Percentiles rank a stretch among this genome's conserved stretches.
Evolutionary conservation across 2,888 invertebrate genomes (phyloP).

Genomic region (Cryptocheilus praepositus): DNA sequence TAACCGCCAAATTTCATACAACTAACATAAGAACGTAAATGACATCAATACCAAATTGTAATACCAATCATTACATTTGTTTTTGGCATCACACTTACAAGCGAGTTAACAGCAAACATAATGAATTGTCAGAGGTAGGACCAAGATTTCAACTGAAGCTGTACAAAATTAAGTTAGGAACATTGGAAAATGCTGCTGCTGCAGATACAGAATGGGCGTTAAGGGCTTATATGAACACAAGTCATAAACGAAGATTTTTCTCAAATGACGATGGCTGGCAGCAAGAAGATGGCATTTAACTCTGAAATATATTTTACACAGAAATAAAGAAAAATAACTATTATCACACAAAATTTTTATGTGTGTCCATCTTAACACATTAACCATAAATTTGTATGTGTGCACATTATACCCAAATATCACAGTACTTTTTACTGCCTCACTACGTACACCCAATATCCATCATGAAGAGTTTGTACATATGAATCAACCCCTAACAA

Average conservation of each 20-base stretch:
- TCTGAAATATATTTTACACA: conserved; percentile 2
- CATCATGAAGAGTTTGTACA: no score
- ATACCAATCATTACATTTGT: conserved; percentile 96
- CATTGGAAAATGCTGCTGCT: conserved; percentile 88
- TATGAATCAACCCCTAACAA: no score
- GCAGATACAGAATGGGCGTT: conserved; percentile 97
- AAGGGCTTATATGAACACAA: conserved; percentile 97
- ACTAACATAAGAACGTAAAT: no score
- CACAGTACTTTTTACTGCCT: no score
- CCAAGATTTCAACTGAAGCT: conserved; percentile 96
- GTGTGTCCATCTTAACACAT: background rate
- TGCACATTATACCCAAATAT: background rate
- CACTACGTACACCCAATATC: no score
- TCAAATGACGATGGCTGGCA: conserved; percentile 91
- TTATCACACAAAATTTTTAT: background rate
- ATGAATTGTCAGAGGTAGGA: conserved; percentile 93
- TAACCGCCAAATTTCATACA: no score
- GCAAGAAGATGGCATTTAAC: conserved; percentile 78
- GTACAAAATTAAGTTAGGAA: conserved; percentile 96
- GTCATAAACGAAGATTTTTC: conserved; percentile 90
- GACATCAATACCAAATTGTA: conserved; percentile 71
- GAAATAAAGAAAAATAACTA: background rate
- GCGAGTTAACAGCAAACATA: conserved; percentile 82
- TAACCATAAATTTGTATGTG: no score
- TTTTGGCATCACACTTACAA: conserved; percentile 96